Evolutionary conservation across 1,140 invertebrate genomes (phyloP).

Genomic region (Mesaphorura yosii): DNA sequence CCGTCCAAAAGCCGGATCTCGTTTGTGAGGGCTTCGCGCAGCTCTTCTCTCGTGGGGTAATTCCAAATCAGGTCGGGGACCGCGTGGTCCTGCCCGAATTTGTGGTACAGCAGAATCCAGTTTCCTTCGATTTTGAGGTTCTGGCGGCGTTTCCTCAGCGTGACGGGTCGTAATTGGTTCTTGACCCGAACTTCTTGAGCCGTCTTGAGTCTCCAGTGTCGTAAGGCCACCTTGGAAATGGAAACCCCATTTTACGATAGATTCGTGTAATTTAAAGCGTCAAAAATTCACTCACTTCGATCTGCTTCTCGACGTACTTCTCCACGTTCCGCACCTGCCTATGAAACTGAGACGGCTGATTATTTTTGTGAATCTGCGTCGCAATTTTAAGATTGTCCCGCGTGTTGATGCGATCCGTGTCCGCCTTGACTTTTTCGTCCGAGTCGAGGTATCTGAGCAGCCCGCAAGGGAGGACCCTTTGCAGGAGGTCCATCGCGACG

Average conservation of each 20-base stretch:
- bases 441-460: conserved; percentile 83
- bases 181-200: conserved; percentile 42
- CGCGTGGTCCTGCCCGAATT: conserved; percentile 88
- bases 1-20: conserved; percentile 80
- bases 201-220: conserved; percentile 64
- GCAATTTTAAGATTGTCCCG: conserved; percentile 93
- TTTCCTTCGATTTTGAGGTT: conserved; percentile 84
- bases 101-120: conserved; percentile 88
- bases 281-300: conserved; percentile 41
- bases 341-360: conserved; percentile 21
- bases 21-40: conserved; percentile 81
- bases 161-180: conserved; percentile 60
- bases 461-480: conserved; percentile 78
- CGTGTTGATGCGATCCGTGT: conserved; percentile 63
- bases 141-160: conserved; percentile 77
- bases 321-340: conserved; percentile 32
- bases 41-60: conserved; percentile 89
- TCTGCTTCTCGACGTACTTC: conserved; percentile 60
- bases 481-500: conserved; percentile 75
- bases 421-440: conserved; percentile 65
- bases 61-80: conserved; percentile 98
- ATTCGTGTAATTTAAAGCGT: conserved; percentile 17
- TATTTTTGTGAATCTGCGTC: conserved; percentile 45
- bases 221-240: conserved; percentile 57
- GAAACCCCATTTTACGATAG: conserved; percentile 13